phyloP scores from a whole-genome alignment of 2,888 invertebrate species.

The Hyposoter didymator region DNA sequence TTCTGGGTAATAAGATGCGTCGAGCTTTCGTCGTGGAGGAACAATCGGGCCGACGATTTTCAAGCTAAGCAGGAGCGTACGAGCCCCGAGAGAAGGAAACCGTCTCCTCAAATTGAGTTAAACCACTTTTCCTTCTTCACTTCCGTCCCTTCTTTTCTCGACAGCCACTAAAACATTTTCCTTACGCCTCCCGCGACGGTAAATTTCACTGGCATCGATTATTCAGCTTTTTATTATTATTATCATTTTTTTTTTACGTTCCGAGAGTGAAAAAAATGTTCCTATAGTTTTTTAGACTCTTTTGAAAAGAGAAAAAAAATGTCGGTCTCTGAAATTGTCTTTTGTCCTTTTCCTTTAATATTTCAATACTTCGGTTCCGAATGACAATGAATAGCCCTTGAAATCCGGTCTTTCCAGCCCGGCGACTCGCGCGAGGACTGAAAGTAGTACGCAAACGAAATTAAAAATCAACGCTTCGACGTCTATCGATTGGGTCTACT shows the following conservation, averaged over 20 bases:
- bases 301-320: neutral
- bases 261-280: neutral
- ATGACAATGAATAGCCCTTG: conserved; percentile 42
- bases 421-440: conserved; percentile 45
- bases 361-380: conserved; percentile 2
- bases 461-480: conserved; percentile 65
- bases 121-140: conserved; percentile 29
- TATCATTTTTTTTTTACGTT: too few species aligned
- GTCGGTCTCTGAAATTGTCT: neutral
- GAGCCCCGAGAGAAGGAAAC: conserved; percentile 12
- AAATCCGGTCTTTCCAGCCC: conserved; percentile 13
- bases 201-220: conserved; percentile 9
- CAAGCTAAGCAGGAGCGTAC: conserved; percentile 16
- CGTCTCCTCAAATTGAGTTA: conserved; percentile 52
- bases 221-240: conserved; percentile 4
- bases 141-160: conserved; percentile 19
- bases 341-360: neutral
- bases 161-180: conserved; percentile 22
- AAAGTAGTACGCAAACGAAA: conserved; percentile 56
- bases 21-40: conserved; percentile 44
- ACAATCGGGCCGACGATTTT: conserved; percentile 46
- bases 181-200: neutral
- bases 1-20: conserved; percentile 10
- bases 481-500: conserved; percentile 65
- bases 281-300: neutral